Base-by-base conservation (phyloP, 2,797 vertebrate genomes). In the Mionectes olivaceus region DNA sequence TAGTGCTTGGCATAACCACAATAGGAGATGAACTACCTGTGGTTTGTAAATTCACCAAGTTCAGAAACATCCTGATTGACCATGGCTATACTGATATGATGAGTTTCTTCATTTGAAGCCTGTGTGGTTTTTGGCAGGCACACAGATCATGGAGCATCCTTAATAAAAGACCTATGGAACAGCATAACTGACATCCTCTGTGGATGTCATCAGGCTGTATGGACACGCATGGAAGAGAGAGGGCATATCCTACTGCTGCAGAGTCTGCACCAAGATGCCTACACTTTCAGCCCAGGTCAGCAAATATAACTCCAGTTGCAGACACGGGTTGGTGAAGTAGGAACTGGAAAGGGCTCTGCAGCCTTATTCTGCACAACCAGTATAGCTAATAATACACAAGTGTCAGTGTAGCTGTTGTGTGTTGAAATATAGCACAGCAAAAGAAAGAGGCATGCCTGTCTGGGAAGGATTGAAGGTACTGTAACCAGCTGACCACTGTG, bases 21-120 rank as follows among this genome's bases (percentile, higher is more conserved):
- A 7, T 5, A 59, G 41, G 27, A 75, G 50, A 28, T 71, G 24
- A 68, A n/a, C 41, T 71, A 41, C 24, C 53, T 37, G 9, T 10
- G 63, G 2, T 47, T 71, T 63, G 11, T 61, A 93, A 90, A 90
- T 76, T 65, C 59, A 69, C 9, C 3, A 8, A 7, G 84, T 84
- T 87, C 63, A 63, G 77, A 73, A 84, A 82, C 23, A 30, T 25
- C 47, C 43, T 59, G n/a, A 30, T 12, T 71, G 63, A 52, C 35
- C 9, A 30, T 14, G 8, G 12, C 32, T 32, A 13, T 28, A 32
- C 24, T 43, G 19, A 60, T 53, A 24, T 0, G 1, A 53, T 57
- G n/a, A 37, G 7, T 61, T 65, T 43, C 61, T 86, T 43, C n/a
- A 39, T 50, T 35, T 65, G 46, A 90, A 87, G 55, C 43, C n/a